A percentile compares a stretch with the other conserved stretches of the same genome.
Evolutionary conservation across 2,888 invertebrate species (phyloP).

Genomic region (Cyaniris semiargus): DNA sequence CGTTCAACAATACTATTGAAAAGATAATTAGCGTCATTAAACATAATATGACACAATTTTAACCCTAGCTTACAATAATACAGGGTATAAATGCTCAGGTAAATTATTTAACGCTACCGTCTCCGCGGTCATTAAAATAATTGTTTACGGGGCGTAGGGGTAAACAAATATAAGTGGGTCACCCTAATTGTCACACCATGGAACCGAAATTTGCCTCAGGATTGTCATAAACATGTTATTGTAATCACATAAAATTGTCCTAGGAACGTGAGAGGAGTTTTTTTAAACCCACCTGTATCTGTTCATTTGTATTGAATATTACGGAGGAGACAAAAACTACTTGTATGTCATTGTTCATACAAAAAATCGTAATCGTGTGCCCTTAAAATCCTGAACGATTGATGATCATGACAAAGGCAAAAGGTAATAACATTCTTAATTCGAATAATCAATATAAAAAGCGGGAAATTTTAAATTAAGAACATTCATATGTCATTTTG

Average conservation of each 20-base stretch:
- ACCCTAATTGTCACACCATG: not conserved
- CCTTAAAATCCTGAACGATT: not conserved
- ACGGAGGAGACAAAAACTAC: too few species aligned
- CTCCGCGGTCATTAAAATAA: not conserved
- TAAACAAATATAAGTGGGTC: constrained; percentile 17
- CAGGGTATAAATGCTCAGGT: not conserved
- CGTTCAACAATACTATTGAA: too few species aligned
- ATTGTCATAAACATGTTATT: not conserved
- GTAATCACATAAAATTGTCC: not conserved
- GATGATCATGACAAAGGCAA: not conserved
- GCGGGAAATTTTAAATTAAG: constrained; percentile 14
- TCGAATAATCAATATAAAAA: constrained; percentile 29
- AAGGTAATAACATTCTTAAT: not conserved
- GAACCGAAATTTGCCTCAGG: not conserved
- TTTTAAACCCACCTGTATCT: not conserved
- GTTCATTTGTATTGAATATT: not conserved
- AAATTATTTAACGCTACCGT: not conserved
- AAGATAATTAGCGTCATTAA: not conserved
- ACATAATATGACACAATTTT: not conserved
- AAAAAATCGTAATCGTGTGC: not conserved
- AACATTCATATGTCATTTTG: not conserved
- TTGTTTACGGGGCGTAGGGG: constrained; percentile 8
- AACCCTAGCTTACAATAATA: not conserved
- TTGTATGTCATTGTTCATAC: not conserved
- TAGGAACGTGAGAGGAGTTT: not conserved